Evolutionary conservation across 2,888 invertebrate genomes (phyloP).

Genomic region (Lymantria dispar): DNA sequence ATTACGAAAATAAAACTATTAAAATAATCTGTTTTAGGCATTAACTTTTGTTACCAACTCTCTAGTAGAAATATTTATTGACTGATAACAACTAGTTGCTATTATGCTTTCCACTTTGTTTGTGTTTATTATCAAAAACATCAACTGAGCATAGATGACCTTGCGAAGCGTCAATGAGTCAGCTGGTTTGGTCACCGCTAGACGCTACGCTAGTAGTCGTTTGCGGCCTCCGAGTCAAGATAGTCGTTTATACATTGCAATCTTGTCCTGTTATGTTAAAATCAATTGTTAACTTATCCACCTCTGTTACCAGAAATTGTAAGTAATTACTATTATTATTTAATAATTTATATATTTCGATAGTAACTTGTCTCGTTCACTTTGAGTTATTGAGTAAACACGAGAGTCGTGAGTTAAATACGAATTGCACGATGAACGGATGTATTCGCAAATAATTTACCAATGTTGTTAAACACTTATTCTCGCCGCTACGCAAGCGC

Average conservation of each 20-base stretch:
- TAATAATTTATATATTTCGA: neutral
- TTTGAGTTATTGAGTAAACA: no score
- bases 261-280: conserved; percentile 50
- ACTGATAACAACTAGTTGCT: conserved; percentile 6
- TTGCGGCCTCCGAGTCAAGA: conserved; percentile 27
- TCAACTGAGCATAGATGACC: conserved; percentile 18
- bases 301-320: conserved; percentile 43
- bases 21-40: no score
- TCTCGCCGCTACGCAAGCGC: no score
- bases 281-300: conserved; percentile 40
- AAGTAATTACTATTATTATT: conserved; percentile 33
- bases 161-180: conserved; percentile 29
- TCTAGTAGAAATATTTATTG: neutral
- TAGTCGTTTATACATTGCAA: conserved; percentile 11
- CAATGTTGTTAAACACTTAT: no score
- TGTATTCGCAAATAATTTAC: no score
- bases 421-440: no score
- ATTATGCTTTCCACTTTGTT: conserved; percentile 13
- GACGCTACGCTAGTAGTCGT: no score
- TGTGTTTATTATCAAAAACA: conserved; percentile 35
- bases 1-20: no score
- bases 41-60: no score
- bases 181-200: conserved; percentile 21
- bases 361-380: neutral
- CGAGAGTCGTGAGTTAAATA: no score